Base-by-base conservation (phyloP, 2,888 invertebrate species). In the Drosophila multiciliata region DNA sequence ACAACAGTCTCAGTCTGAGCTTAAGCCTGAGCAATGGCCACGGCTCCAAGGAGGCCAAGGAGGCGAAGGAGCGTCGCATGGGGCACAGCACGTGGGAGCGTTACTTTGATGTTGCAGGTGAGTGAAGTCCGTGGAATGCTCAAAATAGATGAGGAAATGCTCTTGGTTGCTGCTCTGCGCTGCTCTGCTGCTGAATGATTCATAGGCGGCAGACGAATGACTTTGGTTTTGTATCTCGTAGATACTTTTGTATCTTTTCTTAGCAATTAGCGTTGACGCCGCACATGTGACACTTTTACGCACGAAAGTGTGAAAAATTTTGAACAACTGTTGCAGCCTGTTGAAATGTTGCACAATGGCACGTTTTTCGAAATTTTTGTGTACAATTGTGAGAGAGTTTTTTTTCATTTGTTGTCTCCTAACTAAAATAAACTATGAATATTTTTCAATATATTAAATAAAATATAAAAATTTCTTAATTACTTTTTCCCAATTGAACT, bases 101-200 rank as follows among this genome's bases (percentile, higher is more conserved):
- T 26, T 86, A 81, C 77, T 90, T 80, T 71, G 88, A 90, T 80
- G 82, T 81, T 26, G 81, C 89, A 83, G 91, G 92, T 92, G 78
- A 92, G 92, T 88, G 73, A 66, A 60, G 29, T 29, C 15, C 45
- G 26, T 36, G 23, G 15, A 23, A 45, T 40, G 23, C 49, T 20
- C 32, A 49, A 75, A 83, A 87, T 79, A 83, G 67, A 65, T 50
- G 50, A 78, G 68, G 59, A 75, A 86, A 69, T 50, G 67, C 60
- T 70, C 69, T 57, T 80, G 57, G 54, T 63, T 79, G 67, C 61
- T 63, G n/a, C 29, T 26, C 12, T 4, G 60, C 60, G 57, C 53
- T 8, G 45, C 54, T 38, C 12, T 38, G 12, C 29, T 38, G 29
- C n/a, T 6, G 52, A 26, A 70, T 86, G 88, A 89, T 80, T 86